A percentile compares a stretch with the other conserved stretches of the same genome.
These are phyloP conservation scores for Eristalis tenax DNA, from an alignment of 2,888 invertebrate species.

Conservation along the genomic window DNA sequence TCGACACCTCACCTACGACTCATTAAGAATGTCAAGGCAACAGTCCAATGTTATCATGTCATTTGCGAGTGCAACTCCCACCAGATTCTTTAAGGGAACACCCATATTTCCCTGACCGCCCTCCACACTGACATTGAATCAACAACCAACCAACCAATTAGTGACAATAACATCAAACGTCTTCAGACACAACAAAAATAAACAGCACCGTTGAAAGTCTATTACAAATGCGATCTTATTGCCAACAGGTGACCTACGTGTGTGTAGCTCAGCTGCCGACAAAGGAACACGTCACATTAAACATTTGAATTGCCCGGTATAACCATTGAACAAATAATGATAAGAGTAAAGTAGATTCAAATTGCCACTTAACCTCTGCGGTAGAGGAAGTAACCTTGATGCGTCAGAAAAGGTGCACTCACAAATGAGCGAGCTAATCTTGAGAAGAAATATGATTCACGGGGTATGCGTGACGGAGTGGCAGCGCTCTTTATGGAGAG, in stretches of 20 bases:
- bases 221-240: background rate
- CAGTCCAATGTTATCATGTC: background rate
- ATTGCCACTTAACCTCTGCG: background rate
- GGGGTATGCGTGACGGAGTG: no score
- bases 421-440: background rate
- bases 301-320: background rate
- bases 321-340: background rate
- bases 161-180: background rate
- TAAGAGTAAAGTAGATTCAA: background rate
- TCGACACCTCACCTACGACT: no score
- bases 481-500: background rate
- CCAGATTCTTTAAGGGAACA: background rate
- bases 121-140: background rate
- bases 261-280: background rate
- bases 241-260: background rate
- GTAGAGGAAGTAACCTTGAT: background rate
- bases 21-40: background rate
- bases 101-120: background rate
- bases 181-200: background rate
- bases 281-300: background rate
- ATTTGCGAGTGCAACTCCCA: background rate
- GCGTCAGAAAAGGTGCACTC: background rate
- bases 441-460: no score
- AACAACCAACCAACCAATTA: background rate
- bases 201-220: no score